A percentile compares a stretch with the other conserved stretches of the same genome.
Conservation (phyloP, 1,140 invertebrate species). For the Drosophila orosa region DNA sequence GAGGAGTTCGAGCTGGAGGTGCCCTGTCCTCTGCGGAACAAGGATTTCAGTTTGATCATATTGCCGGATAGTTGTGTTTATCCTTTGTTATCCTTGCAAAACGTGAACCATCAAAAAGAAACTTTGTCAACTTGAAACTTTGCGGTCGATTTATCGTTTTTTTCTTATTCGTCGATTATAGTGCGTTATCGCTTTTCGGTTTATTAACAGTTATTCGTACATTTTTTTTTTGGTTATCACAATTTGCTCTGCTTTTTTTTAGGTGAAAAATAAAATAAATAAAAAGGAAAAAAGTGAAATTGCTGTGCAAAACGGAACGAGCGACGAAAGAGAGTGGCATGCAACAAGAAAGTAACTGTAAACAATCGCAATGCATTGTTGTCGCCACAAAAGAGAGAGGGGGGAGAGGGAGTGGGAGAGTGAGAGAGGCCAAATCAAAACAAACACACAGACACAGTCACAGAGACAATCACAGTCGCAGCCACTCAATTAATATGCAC, state of each 20-base stretch:
- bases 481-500: slow-evolving; percentile 57
- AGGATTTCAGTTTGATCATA: slow-evolving; percentile 93
- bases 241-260: slow-evolving; percentile 46
- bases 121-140: slow-evolving; percentile 11
- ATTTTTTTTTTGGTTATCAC: slow-evolving; percentile 53
- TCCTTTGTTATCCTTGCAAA: slow-evolving; percentile 43
- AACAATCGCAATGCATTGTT: slow-evolving; percentile 45
- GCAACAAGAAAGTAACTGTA: slow-evolving; percentile 36
- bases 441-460: slow-evolving; percentile 39
- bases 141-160: background rate
- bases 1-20: slow-evolving; percentile 83
- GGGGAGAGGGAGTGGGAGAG: background rate
- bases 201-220: slow-evolving; percentile 24
- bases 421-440: slow-evolving; percentile 25
- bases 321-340: slow-evolving; percentile 31
- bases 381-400: slow-evolving; percentile 2
- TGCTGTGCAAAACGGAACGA: slow-evolving; percentile 34
- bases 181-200: slow-evolving; percentile 27
- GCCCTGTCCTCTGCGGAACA: slow-evolving; percentile 90
- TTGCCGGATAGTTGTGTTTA: slow-evolving; percentile 20
- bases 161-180: slow-evolving; percentile 16
- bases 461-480: slow-evolving; percentile 17
- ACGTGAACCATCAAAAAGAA: slow-evolving; percentile 69
- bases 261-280: slow-evolving; percentile 1
- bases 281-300: slow-evolving; percentile 55